A percentile compares a stretch with the other conserved stretches of the same genome.
These are phyloP conservation scores for Setophaga kirtlandii DNA, from an alignment of 2,113 vertebrate species.

Conservation along the genomic window DNA sequence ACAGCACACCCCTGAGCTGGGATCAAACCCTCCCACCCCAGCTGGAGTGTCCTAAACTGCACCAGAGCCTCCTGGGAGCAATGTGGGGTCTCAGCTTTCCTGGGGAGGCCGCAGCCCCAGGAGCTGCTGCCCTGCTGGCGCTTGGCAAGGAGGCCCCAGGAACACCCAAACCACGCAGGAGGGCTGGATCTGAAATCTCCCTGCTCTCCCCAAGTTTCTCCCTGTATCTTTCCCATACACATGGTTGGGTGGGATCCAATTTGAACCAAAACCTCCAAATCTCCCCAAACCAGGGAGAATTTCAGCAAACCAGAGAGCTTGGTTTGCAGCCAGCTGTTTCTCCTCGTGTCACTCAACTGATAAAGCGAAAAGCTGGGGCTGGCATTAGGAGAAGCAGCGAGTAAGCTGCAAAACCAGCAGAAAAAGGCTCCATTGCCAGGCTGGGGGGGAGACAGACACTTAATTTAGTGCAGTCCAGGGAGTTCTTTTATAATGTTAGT, in stretches of 20 bases:
- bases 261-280: slow-evolving; percentile 33
- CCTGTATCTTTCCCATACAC: slow-evolving; percentile 7
- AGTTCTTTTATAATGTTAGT: not conserved
- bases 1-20: fast-evolving
- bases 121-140: fast-evolving
- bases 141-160: not conserved
- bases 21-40: not conserved
- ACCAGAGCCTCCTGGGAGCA: not conserved
- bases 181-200: not conserved
- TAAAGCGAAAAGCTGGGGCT: slow-evolving; percentile 34
- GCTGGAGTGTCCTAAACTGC: not conserved
- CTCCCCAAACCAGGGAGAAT: not conserved
- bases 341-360: slow-evolving; percentile 41
- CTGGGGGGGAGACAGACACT: not conserved
- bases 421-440: slow-evolving; percentile 29
- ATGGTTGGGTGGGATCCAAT: slow-evolving; percentile 16
- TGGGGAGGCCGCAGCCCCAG: not conserved
- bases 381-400: slow-evolving; percentile 5
- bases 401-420: slow-evolving; percentile 56
- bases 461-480: slow-evolving; percentile 23
- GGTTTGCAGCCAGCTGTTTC: slow-evolving; percentile 44
- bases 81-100: not conserved
- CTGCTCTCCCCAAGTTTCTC: not conserved
- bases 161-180: fast-evolving
- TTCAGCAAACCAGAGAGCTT: slow-evolving; percentile 40